These are phyloP conservation scores for Nyleta sp. DNA, from an alignment of 2,888 invertebrate species.

Conservation along the genomic window DNA sequence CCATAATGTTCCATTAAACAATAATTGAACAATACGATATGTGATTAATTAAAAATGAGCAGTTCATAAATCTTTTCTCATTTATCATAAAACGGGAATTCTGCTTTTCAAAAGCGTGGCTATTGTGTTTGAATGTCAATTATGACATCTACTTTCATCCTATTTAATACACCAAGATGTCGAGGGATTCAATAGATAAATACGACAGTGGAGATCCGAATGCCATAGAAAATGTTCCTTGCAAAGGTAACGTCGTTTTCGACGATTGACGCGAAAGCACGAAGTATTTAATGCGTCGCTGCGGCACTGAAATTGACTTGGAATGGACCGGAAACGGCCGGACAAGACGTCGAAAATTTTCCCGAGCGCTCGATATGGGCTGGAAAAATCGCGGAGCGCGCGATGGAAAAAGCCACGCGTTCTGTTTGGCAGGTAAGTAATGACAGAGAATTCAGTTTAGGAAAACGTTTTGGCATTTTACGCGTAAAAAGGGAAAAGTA, in stretches of 20 bases:
- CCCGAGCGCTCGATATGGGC: constrained; percentile 26
- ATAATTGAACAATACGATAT: background rate
- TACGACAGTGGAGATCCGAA: constrained; percentile 34
- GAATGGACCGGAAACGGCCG: constrained; percentile 34
- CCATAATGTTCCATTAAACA: too few species aligned
- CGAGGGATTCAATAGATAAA: constrained; percentile 53
- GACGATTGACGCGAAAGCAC: constrained; percentile 52
- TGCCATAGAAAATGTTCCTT: constrained; percentile 40
- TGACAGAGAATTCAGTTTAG: constrained; percentile 61
- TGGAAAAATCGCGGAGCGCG: constrained; percentile 33
- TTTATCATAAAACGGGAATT: constrained; percentile 20
- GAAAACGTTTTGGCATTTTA: constrained; percentile 60
- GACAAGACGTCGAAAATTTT: constrained; percentile 51
- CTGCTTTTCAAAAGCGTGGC: constrained; percentile 25
- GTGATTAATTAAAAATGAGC: constrained; percentile 12
- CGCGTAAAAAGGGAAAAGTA: constrained; percentile 33
- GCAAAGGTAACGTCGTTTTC: constrained; percentile 58
- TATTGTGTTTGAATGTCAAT: constrained; percentile 57
- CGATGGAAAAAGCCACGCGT: constrained; percentile 44
- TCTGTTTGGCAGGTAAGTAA: constrained; percentile 48
- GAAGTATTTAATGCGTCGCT: constrained; percentile 55
- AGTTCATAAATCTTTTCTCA: constrained; percentile 17
- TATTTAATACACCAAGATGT: constrained; percentile 51
- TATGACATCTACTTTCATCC: constrained; percentile 57
- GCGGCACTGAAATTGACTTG: constrained; percentile 48